Evolutionary conservation across 2,797 vertebrate genomes (phyloP), one percentile per base, ranked within the genome.

Genomic region (Morelia viridis): DNA sequence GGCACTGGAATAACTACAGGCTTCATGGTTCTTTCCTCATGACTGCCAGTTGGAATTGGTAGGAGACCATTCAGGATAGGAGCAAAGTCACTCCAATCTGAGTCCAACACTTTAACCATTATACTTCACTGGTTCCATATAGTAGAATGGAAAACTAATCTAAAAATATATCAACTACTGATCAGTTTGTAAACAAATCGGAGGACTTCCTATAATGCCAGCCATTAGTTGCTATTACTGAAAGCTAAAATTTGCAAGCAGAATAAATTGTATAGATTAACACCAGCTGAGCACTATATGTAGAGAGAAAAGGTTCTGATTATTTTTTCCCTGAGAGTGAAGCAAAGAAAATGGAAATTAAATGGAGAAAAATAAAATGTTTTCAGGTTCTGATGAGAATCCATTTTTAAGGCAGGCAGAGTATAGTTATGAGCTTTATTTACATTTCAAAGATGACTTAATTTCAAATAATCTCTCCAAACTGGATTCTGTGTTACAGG

Each of bases 361-460:
- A 83, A 89, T 83, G 62, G 94, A 92, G 88, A 92, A 93, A 91
- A 83, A 85, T 58, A 85, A 85, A 92, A 92, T 88, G 89, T 92
- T 35, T 89, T 90, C 89, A 87, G 91, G 56, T 94, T 93, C 86
- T 93, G 94, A 94, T 91, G 92, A 96, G 89, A 87, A 91, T 58
- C 95, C 87, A 93, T 92, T 94, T 91, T 94, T 91, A n/a, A 91
- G 93, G 90, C 93, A 93, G 88, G 65, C 90, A 94, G 90, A 86
- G 91, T 94, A 91, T 57, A 61, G 64, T 95, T 93, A 94, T 94
- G 95, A 95, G 89, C 85, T 88, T 7, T 96, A 96, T 96, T 96
- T 96, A 95, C 95, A 96, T 95, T 96, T 97, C 96, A 96, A 96
- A 96, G 94, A 86, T 0, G 0, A 94, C 68, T 93, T 94, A 94